These are phyloP conservation scores for Mormyrus lacerda DNA, from an alignment of 2,113 vertebrate genomes.

Conservation along the genomic window DNA sequence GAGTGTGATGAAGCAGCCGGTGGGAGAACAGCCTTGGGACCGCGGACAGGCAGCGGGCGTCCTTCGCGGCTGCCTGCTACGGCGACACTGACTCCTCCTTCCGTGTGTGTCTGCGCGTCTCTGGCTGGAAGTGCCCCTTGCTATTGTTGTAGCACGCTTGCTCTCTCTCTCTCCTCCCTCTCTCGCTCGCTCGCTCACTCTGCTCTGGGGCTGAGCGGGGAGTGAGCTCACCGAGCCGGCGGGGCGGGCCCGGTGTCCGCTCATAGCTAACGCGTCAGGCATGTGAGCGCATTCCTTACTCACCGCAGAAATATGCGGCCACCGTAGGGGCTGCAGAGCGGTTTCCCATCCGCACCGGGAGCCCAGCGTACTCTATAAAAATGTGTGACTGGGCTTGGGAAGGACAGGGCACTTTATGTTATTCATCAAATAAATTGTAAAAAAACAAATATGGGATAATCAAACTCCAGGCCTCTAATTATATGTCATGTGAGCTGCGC, in stretches of 20 bases:
- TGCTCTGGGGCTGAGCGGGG: slow-evolving; percentile 42
- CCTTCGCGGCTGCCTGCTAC: slow-evolving; percentile 30
- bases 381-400: background rate
- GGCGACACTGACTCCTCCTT: slow-evolving; percentile 36
- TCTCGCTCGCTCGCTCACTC: slow-evolving; percentile 48
- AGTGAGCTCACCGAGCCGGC: slow-evolving; percentile 67
- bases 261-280: slow-evolving; percentile 67
- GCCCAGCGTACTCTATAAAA: slow-evolving; percentile 43
- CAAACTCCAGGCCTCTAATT: background rate
- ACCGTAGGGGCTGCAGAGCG: slow-evolving; percentile 60
- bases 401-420: background rate
- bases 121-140: slow-evolving; percentile 56
- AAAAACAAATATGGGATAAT: background rate
- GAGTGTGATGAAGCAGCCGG: background rate
- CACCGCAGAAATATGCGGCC: slow-evolving; percentile 77
- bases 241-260: slow-evolving; percentile 36
- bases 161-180: slow-evolving; percentile 49
- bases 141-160: slow-evolving; percentile 62
- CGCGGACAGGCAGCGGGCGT: background rate
- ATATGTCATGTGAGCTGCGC: background rate
- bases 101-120: slow-evolving; percentile 52
- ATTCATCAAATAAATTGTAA: background rate
- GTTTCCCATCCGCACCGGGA: slow-evolving; percentile 7
- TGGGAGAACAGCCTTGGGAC: background rate
- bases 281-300: slow-evolving; percentile 86